Evolutionary conservation across 2,797 vertebrate genomes (phyloP).

Genomic region (Myotis pilosus): DNA sequence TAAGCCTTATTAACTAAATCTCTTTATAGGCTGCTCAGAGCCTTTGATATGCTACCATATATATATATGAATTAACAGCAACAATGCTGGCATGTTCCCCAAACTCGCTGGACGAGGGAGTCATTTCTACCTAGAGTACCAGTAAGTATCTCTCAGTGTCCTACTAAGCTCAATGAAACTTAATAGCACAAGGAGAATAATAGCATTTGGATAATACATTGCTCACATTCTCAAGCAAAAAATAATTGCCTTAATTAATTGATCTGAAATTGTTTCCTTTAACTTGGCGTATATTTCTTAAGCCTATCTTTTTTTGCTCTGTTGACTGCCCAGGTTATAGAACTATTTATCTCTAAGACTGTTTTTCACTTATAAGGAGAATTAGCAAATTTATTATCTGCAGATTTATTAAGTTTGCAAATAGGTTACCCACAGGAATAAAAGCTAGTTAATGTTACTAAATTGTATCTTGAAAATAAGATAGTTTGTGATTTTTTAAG

Average conservation of each 20-base stretch:
- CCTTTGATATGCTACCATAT: background rate
- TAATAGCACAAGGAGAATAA: background rate
- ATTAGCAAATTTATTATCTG: background rate
- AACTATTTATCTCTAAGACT: background rate
- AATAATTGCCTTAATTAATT: background rate
- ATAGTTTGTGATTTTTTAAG: background rate
- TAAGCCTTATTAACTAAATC: background rate
- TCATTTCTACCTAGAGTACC: background rate
- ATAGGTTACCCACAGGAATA: background rate
- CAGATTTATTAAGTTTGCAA: conserved; percentile 4
- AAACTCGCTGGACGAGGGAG: background rate
- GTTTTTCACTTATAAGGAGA: background rate
- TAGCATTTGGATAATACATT: background rate
- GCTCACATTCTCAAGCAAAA: conserved; percentile 4
- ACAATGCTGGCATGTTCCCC: background rate
- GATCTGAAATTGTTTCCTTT: background rate
- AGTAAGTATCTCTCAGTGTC: background rate
- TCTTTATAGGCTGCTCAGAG: background rate
- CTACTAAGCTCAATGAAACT: background rate
- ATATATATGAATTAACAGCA: background rate
- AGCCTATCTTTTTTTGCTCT: background rate
- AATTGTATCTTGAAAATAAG: conserved; percentile 25
- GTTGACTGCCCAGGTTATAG: background rate
- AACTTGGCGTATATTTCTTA: background rate
- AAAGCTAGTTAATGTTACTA: background rate